These are phyloP conservation scores for Eupeodes luniger DNA, from an alignment of 2,888 invertebrate genomes.

Conservation along the genomic window DNA sequence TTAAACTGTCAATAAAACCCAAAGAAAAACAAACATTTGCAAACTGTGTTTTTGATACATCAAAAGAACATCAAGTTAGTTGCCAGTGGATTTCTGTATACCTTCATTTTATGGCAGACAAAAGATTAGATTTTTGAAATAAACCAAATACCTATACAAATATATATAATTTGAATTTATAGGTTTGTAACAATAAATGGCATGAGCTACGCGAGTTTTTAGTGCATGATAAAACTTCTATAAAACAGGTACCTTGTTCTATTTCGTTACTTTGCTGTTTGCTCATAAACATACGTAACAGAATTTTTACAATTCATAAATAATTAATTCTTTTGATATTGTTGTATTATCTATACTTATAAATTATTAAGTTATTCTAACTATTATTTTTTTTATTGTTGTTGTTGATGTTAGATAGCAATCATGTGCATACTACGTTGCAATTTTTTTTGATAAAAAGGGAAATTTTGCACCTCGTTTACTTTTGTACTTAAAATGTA, in stretches of 20 bases:
- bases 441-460: neutral
- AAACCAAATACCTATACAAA: neutral
- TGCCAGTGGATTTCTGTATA: neutral
- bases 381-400: neutral
- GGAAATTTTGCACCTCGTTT: neutral
- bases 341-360: neutral
- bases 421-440: constrained; percentile 1
- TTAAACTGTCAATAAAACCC: neutral
- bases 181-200: neutral
- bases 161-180: neutral
- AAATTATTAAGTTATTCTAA: neutral
- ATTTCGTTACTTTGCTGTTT: neutral
- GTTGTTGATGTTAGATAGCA: neutral
- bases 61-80: neutral
- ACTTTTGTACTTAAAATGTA: constrained; percentile 4
- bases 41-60: neutral
- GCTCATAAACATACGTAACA: neutral
- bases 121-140: constrained; percentile 1
- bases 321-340: neutral
- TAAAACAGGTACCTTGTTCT: neutral
- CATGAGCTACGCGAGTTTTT: neutral
- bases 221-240: neutral
- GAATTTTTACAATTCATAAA: neutral
- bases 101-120: neutral
- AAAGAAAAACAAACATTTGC: neutral